Evolutionary conservation across 2,797 vertebrate species (phyloP).

Genomic region (Diceros bicornis): DNA sequence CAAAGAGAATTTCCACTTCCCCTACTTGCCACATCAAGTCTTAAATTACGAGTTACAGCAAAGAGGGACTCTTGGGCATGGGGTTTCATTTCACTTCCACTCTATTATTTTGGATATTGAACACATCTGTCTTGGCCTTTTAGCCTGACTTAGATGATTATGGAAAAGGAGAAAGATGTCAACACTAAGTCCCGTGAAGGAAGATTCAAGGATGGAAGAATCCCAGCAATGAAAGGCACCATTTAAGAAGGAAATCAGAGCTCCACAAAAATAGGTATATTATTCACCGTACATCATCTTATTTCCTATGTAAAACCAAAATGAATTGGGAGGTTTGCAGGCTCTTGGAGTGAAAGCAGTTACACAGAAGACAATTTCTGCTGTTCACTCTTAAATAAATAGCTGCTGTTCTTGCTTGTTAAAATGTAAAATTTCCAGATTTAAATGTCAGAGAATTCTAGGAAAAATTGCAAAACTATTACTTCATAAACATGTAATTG

Average conservation of each 20-base stretch:
- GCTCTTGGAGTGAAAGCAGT: slow-evolving; percentile 70
- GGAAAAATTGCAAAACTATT: slow-evolving; percentile 79
- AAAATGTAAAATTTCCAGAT: slow-evolving; percentile 73
- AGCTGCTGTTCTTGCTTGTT: slow-evolving; percentile 80
- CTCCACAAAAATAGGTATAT: slow-evolving; percentile 52
- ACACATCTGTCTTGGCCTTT: slow-evolving; percentile 51
- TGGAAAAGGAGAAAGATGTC: slow-evolving; percentile 42
- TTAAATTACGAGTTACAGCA: slow-evolving; percentile 59
- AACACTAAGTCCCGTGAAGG: slow-evolving; percentile 44
- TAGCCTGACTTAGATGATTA: slow-evolving; percentile 47
- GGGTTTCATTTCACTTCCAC: slow-evolving; percentile 54
- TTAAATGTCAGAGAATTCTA: slow-evolving; percentile 79
- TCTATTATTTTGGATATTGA: slow-evolving; percentile 69
- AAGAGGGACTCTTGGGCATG: slow-evolving; percentile 32
- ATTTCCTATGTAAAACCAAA: slow-evolving; percentile 63
- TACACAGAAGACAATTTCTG: slow-evolving; percentile 80
- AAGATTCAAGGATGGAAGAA: slow-evolving; percentile 54
- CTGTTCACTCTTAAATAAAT: slow-evolving; percentile 82
- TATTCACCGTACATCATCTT: slow-evolving; percentile 34
- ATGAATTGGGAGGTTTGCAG: slow-evolving; percentile 15
- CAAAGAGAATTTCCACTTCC: slow-evolving; percentile 74
- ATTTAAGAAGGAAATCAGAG: slow-evolving; percentile 67
- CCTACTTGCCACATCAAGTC: slow-evolving; percentile 32
- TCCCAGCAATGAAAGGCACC: slow-evolving; percentile 57
- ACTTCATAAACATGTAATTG: slow-evolving; percentile 84